Conservation (phyloP, 2,797 vertebrate species). For the Chloroceryle amazona region DNA sequence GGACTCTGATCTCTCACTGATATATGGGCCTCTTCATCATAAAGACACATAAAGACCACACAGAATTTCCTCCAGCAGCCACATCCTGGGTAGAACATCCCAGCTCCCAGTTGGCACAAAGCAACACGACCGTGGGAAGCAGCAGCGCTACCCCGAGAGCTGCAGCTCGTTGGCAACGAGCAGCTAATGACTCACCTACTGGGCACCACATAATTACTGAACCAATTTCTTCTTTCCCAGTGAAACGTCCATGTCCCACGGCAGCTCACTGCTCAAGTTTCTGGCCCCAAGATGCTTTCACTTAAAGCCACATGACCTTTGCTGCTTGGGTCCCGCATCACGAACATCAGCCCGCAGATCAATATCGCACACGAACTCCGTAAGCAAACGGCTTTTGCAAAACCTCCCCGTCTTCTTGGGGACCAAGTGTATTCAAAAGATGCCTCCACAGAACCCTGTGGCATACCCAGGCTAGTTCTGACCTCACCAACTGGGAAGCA, state of each 20-base stretch:
- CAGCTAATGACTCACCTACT: background rate
- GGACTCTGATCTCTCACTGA: background rate
- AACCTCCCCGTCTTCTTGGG: background rate
- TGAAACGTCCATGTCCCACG: accelerated
- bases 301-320: background rate
- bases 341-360: background rate
- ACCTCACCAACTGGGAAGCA: background rate
- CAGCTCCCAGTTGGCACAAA: background rate
- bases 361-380: background rate
- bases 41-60: background rate
- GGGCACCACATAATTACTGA: background rate
- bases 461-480: no score
- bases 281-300: background rate
- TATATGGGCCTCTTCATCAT: background rate
- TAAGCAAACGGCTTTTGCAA: background rate
- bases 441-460: background rate
- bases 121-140: background rate
- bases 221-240: background rate
- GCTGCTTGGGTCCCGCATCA: background rate
- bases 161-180: background rate
- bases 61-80: background rate
- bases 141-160: background rate
- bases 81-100: accelerated
- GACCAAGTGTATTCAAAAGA: background rate
- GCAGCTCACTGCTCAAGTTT: background rate